These are phyloP conservation scores for Chironomus tepperi DNA, from an alignment of 1,140 invertebrate species.

Conservation along the genomic window DNA sequence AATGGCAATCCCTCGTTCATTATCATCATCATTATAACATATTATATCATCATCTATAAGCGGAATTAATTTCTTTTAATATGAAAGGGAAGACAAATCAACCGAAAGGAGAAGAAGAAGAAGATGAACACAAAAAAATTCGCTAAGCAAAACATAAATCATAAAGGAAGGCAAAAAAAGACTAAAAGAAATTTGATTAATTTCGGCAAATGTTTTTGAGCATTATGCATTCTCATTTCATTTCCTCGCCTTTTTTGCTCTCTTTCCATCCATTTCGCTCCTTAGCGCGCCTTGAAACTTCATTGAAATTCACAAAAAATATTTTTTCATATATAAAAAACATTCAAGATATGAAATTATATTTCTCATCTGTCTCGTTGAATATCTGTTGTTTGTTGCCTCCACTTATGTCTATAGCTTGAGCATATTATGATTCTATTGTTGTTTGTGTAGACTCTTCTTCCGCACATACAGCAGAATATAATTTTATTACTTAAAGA, in stretches of 20 bases:
- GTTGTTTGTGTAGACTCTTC: background rate
- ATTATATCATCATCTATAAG: too few species aligned
- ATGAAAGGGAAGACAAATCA: background rate
- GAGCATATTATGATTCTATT: constrained; percentile 13
- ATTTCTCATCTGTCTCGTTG: constrained; percentile 5
- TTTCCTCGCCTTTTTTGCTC: constrained; percentile 4
- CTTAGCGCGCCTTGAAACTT: background rate
- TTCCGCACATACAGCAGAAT: background rate
- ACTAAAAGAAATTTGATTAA: background rate
- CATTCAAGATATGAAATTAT: background rate
- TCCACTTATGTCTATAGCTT: background rate
- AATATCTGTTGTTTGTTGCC: background rate
- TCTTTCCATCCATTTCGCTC: background rate
- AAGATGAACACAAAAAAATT: background rate
- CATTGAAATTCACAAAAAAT: constrained; percentile 9
- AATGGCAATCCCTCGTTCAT: background rate
- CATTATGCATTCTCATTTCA: background rate
- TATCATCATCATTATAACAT: too few species aligned
- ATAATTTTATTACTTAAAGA: too few species aligned
- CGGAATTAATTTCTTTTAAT: too few species aligned
- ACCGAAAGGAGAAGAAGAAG: background rate
- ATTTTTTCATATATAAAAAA: background rate
- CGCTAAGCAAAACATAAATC: background rate
- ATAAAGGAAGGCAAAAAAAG: background rate
- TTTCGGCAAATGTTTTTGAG: background rate